A percentile compares a stretch with the other conserved stretches of the same genome.
Evolutionary conservation across 2,888 invertebrate species (phyloP).

Genomic region (Tanypteryx hageni): DNA sequence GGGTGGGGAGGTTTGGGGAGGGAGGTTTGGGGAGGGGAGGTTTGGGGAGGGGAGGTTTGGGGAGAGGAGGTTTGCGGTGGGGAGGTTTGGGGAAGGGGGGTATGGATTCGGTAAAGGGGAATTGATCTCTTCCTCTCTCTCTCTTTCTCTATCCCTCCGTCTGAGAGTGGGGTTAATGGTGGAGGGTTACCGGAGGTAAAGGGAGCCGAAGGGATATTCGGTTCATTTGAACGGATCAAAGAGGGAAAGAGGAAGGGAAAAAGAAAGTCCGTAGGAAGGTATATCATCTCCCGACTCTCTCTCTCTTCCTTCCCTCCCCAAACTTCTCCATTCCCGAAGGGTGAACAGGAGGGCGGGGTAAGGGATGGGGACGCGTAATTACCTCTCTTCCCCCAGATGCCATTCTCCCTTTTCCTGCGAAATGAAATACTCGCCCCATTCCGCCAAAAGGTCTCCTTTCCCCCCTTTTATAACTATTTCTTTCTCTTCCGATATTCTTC

Average conservation of each 20-base stretch:
- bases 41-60: neutral
- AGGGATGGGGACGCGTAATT: neutral
- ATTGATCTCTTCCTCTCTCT: neutral
- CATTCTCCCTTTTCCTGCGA: constrained; percentile 3
- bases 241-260: neutral
- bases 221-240: constrained; percentile 60
- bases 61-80: too few relatives aligned
- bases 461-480: neutral
- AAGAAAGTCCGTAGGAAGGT: neutral
- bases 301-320: neutral
- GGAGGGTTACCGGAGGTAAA: neutral
- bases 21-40: neutral
- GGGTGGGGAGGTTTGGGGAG: neutral
- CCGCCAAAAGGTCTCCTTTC: neutral
- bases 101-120: neutral
- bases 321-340: neutral
- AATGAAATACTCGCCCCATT: neutral
- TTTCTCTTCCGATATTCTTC: neutral
- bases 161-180: neutral
- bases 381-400: neutral
- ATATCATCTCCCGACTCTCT: neutral
- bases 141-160: neutral
- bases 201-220: neutral
- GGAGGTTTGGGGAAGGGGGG: neutral
- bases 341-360: neutral